Evolutionary conservation across 1,140 invertebrate genomes (phyloP).

Genomic region (Apis cerana): DNA sequence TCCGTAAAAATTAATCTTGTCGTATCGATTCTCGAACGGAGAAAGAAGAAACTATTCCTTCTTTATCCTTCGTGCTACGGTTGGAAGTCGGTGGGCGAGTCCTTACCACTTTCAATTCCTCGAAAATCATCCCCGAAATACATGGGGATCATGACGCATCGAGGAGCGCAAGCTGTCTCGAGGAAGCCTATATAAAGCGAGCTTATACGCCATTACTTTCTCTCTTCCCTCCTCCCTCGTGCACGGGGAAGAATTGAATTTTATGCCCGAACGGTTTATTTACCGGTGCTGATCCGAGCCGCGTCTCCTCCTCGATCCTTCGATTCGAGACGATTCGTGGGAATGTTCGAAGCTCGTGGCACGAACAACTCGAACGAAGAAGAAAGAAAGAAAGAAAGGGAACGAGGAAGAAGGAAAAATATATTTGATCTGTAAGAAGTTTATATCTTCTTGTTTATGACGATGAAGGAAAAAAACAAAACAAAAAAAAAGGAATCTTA

Average conservation of each 20-base stretch:
- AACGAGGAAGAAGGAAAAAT: neutral
- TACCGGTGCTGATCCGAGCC: conserved; percentile 28
- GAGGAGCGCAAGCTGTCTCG: neutral
- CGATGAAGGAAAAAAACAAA: neutral
- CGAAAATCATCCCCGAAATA: conserved; percentile 5
- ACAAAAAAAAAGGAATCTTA: neutral
- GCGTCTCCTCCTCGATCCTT: too few relatives aligned
- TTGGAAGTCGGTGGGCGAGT: neutral
- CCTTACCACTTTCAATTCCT: neutral
- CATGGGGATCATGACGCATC: neutral
- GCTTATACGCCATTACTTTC: neutral
- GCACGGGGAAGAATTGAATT: conserved; percentile 64
- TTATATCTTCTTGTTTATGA: neutral
- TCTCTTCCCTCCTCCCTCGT: neutral
- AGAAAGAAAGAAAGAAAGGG: neutral
- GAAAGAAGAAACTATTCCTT: too few relatives aligned
- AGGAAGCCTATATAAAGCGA: conserved; percentile 20
- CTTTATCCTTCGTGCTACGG: neutral
- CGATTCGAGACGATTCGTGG: neutral
- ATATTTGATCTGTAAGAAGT: neutral
- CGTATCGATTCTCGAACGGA: neutral
- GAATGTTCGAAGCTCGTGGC: neutral
- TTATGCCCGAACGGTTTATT: conserved; percentile 61
- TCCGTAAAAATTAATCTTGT: neutral
- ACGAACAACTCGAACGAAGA: neutral